Base-by-base conservation (phyloP, 2,113 vertebrate genomes). In the Erythrocercus mccallii region DNA sequence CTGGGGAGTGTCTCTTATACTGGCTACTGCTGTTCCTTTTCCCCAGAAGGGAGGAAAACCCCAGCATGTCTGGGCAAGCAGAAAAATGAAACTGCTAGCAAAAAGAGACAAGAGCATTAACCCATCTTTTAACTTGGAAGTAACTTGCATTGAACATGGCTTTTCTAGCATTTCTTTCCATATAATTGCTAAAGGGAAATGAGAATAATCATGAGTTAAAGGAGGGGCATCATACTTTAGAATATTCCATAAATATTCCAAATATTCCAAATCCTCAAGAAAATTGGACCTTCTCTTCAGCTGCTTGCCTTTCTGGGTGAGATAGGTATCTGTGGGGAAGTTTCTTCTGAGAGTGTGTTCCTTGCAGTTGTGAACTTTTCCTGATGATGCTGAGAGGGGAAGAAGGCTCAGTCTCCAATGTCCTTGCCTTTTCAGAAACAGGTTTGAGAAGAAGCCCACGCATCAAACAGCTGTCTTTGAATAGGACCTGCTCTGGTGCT, bases 391-490 rank as follows among this genome's bases (percentile, higher is more conserved):
- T 70, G 79, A 71, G 45, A 60, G n/a, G 83, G 56, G 54, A 80
- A 40, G 65, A 68, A 71, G 12, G 33, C 58, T 72, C 66, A 58
- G 11, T 62, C 62, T 81, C 10, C 30, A 17, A 65, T 81, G 40
- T 90, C 47, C n/a, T 86, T 95, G 9, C 66, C 57, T 95, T 92
- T 97, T 58, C 78, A 97, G 96, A 98, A 53, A 51, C 87, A 97
- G 98, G 97, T 71, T 90, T 99, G 77, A 98, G 99, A 94, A 98
- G 99, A 92, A 99, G 99, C 65, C 99, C 99, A 47, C 98, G 99
- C 77, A 98, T 99, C 94, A 99, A 99, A 96, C 98, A 97, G 11
- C 88, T 98, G 38, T 87, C 94, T 23, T 50, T 99, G 60, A 97
- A 96, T 16, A 98, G 98, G 91, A 98, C 98, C 58, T 94, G 97